Percentiles rank a stretch among this genome's conserved stretches.
phyloP scores from a whole-genome alignment of 2,113 vertebrate species.

The Paraplagusia blochii region DNA sequence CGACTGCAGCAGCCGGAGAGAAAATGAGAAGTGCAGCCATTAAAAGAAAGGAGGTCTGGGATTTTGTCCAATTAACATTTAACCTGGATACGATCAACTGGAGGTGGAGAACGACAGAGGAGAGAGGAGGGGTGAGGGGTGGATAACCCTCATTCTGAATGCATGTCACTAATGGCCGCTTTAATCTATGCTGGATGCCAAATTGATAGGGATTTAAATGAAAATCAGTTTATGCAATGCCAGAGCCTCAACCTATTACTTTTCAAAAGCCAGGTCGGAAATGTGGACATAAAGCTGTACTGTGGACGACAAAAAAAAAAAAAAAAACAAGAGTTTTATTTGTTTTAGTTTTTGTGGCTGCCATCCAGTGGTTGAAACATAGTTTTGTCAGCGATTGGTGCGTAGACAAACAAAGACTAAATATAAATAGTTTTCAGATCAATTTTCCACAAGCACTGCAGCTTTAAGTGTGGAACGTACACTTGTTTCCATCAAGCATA shows the following conservation, averaged over 20 bases:
- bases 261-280: too few relatives aligned
- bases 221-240: background rate
- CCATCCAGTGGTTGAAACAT: too few relatives aligned
- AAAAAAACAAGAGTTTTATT: too few relatives aligned
- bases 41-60: conserved; percentile 36
- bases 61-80: conserved; percentile 50
- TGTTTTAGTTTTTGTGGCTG: too few relatives aligned
- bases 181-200: conserved; percentile 1
- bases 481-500: background rate
- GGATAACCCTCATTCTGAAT: conserved; percentile 20
- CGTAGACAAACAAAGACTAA: too few relatives aligned
- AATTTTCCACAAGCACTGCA: too few relatives aligned
- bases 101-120: conserved; percentile 15
- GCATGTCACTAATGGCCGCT: conserved; percentile 1
- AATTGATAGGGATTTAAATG: conserved; percentile 1
- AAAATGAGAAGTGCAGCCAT: conserved; percentile 26
- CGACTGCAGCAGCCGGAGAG: conserved; percentile 6
- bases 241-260: background rate
- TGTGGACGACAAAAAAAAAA: too few relatives aligned
- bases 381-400: too few relatives aligned
- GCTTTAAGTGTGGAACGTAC: too few relatives aligned
- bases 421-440: too few relatives aligned
- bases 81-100: conserved; percentile 35
- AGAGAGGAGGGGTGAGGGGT: conserved; percentile 17
- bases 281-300: too few relatives aligned